Base-by-base conservation (phyloP, 2,797 vertebrate species). In the Sebastiscus albofasciatus region DNA sequence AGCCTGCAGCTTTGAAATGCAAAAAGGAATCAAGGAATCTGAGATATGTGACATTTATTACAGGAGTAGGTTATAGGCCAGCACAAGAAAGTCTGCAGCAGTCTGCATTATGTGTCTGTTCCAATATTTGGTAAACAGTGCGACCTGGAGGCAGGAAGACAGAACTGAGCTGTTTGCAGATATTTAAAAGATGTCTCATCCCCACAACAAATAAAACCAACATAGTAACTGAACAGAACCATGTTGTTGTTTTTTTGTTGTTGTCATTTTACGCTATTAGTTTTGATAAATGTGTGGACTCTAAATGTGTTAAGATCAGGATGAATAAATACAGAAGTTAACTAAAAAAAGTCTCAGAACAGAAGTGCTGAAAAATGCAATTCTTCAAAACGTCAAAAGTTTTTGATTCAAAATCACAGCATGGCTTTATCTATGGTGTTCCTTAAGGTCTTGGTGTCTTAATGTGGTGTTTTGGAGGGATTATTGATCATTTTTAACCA, bases 91-190 rank as follows among this genome's bases (percentile, higher is more conserved):
- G 3, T 18, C 52, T 60, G 33, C 27, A 8, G 24, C 13, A 5
- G 26, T 6, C 36, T n/a, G 31, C 33, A 0, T 8, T 2, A 1
- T 1, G 27, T 26, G 24, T 26, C 59, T 33, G 22, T 22, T 12
- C 54, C 78, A 72, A 64, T 34, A 26, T 18, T 13, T 82, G 64
- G 76, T 69, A 4, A 90, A 91, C 75, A 90, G 67, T n/a, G 80
- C 82, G 2, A 70, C 88, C 90, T 56, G 55, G 75, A n/a, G 93
- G 89, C 58, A 4, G 22, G 0, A 55, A 33, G 2, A 8, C 18
- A 12, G 56, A 88, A 85, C 18, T 85, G 65, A 36, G 6, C 1
- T 4, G 67, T 56, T 26, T 2, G 18, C 31, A 0, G 1, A 2
- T 3, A 14, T n/a, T 0, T 2, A 31, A 49, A 4, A 27, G 12